phyloP scores from a whole-genome alignment of 2,113 vertebrate species.

The Nycticebus coucang region DNA sequence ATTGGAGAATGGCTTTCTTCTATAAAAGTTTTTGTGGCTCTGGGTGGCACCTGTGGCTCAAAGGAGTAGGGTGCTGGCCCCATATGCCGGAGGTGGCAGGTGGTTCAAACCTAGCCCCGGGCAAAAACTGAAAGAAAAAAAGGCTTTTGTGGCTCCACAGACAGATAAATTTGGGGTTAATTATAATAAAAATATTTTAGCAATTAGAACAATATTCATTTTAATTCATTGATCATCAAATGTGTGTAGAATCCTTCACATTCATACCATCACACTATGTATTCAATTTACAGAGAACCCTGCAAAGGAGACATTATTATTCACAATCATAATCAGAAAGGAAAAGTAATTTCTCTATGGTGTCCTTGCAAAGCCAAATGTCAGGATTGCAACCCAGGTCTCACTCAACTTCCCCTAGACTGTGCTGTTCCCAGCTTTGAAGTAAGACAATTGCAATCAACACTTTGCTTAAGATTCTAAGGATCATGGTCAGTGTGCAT shows the following conservation, averaged over 20 bases:
- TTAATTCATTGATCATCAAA: background rate
- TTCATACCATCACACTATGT: too few species aligned
- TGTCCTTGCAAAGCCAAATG: background rate
- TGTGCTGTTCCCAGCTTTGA: background rate
- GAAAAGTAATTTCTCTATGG: background rate
- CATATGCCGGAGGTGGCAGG: too few species aligned
- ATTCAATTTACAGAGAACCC: background rate
- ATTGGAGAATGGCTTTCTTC: background rate
- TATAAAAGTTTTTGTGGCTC: background rate
- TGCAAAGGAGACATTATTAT: background rate
- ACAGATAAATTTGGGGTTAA: background rate
- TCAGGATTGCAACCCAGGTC: background rate
- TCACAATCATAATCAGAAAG: background rate
- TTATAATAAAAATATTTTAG: background rate
- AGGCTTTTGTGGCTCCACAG: background rate
- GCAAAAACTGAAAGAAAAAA: background rate
- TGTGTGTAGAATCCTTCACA: background rate
- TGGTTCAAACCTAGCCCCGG: too few species aligned
- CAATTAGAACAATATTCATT: background rate
- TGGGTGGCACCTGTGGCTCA: too few species aligned
- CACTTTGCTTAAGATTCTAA: background rate
- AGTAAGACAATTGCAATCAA: background rate
- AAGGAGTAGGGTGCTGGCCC: too few species aligned
- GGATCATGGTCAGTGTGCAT: background rate
- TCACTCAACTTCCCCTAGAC: background rate